phyloP scores from a whole-genome alignment of 2,113 vertebrate genomes.

The Pollimyrus isidori region DNA sequence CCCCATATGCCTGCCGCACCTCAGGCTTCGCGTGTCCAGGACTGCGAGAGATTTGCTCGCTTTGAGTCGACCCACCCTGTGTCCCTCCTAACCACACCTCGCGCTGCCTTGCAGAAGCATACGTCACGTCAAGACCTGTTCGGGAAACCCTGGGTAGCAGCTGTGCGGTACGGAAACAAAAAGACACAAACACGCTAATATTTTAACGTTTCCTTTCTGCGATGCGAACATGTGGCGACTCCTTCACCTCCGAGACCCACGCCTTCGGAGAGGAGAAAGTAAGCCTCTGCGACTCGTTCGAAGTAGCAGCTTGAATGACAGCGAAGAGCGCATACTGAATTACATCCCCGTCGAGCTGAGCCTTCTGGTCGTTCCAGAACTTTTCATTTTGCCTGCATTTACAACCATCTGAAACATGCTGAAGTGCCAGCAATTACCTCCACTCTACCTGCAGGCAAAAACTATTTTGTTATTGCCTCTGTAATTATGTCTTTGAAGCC shows the following conservation, averaged over 20 bases:
- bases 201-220: background rate
- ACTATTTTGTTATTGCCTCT: slow-evolving; percentile 40
- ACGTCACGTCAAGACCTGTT: background rate
- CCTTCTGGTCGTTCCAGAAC: slow-evolving; percentile 30
- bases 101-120: background rate
- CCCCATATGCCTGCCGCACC: slow-evolving; percentile 27
- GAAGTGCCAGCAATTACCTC: slow-evolving; percentile 43
- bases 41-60: slow-evolving; percentile 4
- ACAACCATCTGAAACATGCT: slow-evolving; percentile 51
- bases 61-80: background rate
- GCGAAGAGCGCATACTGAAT: slow-evolving; percentile 13
- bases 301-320: slow-evolving; percentile 17
- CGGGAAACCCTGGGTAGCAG: background rate
- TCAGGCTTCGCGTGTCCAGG: slow-evolving; percentile 16
- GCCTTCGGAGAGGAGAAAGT: background rate
- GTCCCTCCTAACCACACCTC: background rate
- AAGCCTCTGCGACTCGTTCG: background rate
- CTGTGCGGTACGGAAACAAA: background rate
- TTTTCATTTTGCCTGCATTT: slow-evolving; percentile 25
- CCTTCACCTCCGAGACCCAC: background rate
- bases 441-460: slow-evolving; percentile 44
- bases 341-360: slow-evolving; percentile 10
- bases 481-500: slow-evolving; percentile 58
- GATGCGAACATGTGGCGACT: background rate
- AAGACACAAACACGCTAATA: background rate